Conservation (phyloP, 2,113 vertebrate species). For the Oncorhynchus gorbuscha region DNA sequence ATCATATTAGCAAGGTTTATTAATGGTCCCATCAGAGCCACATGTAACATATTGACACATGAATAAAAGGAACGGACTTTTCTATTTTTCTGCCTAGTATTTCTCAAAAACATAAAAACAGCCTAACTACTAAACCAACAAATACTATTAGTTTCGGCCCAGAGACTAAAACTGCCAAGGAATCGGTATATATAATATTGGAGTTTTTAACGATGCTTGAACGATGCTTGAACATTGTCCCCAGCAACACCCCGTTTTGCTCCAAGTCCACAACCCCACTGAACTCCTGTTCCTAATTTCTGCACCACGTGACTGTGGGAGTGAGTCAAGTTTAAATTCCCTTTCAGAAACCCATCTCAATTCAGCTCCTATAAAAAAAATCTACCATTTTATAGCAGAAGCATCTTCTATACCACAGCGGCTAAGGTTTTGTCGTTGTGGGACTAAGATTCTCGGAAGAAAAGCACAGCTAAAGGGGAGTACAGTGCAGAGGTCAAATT, state of each 20-base stretch:
- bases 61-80: too few species aligned
- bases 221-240: slow-evolving; percentile 1
- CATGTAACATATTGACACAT: too few species aligned
- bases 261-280: slow-evolving; percentile 41
- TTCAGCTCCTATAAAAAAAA: slow-evolving; percentile 70
- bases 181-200: neutral
- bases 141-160: neutral
- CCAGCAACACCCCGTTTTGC: slow-evolving; percentile 23
- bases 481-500: slow-evolving; percentile 45
- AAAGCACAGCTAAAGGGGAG: slow-evolving; percentile 41
- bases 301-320: slow-evolving; percentile 83
- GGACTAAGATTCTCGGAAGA: slow-evolving; percentile 40
- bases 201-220: neutral
- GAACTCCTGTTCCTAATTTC: slow-evolving; percentile 81
- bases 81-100: too few species aligned
- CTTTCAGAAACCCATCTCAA: slow-evolving; percentile 74
- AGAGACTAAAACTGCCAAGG: neutral
- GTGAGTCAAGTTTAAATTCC: slow-evolving; percentile 82
- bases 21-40: too few species aligned
- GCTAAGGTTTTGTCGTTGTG: slow-evolving; percentile 18
- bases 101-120: too few species aligned
- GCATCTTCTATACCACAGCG: slow-evolving; percentile 48
- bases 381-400: slow-evolving; percentile 60
- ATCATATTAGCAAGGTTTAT: too few species aligned
- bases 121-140: too few species aligned